Conservation (phyloP, 2,797 vertebrate genomes). For the Acrocephalus scirpaceus region DNA sequence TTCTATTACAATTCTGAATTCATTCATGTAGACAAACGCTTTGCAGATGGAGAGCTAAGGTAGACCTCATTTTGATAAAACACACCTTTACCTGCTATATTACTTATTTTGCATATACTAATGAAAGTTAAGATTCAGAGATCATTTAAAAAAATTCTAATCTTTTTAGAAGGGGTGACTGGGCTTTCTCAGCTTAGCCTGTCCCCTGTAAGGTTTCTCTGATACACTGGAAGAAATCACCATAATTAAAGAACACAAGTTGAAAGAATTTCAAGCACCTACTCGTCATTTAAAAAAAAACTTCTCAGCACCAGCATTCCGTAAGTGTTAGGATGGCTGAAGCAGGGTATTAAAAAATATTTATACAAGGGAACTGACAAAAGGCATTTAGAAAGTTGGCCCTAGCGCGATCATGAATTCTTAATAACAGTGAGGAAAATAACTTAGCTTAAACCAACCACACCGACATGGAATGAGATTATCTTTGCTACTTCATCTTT, state of each 20-base stretch:
- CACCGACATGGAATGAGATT: neutral
- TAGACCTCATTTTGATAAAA: neutral
- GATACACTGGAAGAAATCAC: neutral
- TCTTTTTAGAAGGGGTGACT: neutral
- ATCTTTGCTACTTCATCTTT: neutral
- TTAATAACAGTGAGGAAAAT: neutral
- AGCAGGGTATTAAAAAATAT: neutral
- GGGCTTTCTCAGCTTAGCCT: neutral
- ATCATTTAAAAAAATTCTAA: neutral
- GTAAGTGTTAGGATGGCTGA: neutral
- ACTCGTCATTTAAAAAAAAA: accelerated
- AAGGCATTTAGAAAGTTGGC: neutral
- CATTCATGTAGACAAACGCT: neutral
- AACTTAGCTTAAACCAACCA: neutral
- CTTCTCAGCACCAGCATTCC: neutral
- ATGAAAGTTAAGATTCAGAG: neutral
- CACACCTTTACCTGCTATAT: neutral
- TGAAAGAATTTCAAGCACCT: neutral
- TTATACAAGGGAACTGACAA: neutral
- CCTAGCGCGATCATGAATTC: neutral
- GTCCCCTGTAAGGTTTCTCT: neutral
- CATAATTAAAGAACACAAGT: neutral
- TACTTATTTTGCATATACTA: neutral
- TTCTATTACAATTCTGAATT: neutral
- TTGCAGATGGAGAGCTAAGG: neutral